Evolutionary conservation across 2,888 invertebrate genomes (phyloP).

Genomic region (Metallyticus violacea): DNA sequence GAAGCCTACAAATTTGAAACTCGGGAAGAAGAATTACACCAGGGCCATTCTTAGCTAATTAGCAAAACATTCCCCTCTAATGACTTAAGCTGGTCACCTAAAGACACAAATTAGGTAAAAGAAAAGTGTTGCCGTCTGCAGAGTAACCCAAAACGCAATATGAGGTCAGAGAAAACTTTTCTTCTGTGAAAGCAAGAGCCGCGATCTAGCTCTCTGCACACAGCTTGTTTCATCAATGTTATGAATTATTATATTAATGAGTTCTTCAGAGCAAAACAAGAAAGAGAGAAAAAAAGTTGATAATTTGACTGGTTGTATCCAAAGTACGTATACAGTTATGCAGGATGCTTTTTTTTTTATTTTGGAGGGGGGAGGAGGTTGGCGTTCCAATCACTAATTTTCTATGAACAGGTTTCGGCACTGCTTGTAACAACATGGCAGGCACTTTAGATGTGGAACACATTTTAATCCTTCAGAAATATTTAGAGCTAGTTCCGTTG

Average conservation of each 20-base stretch:
- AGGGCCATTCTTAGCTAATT: no score
- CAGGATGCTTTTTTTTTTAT: neutral
- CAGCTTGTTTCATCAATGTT: neutral
- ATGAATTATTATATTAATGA: neutral
- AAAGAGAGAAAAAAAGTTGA: neutral
- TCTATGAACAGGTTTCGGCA: neutral
- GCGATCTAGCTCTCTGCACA: neutral
- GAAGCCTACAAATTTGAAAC: no score
- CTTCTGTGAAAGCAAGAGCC: neutral
- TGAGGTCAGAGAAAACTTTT: neutral
- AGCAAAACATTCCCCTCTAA: no score
- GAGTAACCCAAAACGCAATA: neutral
- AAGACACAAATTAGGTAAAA: no score
- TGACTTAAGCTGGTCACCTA: no score
- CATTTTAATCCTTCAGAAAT: neutral
- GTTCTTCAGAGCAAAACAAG: neutral
- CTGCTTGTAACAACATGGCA: neutral
- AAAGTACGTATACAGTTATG: neutral
- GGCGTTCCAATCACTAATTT: neutral
- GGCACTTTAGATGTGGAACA: neutral
- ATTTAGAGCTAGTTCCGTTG: neutral
- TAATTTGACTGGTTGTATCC: neutral
- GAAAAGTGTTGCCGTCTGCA: no score
- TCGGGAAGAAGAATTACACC: no score
- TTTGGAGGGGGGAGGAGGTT: no score